phyloP scores from a whole-genome alignment of 2,888 invertebrate species.

The Dynastes maya region DNA sequence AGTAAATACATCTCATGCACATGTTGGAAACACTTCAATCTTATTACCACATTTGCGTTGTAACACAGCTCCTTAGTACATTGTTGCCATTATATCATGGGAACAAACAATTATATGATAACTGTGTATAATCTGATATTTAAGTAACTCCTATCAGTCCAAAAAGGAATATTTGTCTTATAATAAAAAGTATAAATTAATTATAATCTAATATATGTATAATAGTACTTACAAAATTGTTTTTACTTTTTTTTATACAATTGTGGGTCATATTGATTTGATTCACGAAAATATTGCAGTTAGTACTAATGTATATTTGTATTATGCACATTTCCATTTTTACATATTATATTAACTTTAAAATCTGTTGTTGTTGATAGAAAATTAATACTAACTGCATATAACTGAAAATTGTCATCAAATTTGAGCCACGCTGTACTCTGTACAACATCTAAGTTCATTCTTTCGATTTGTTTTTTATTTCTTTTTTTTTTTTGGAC shows the following conservation, averaged over 20 bases:
- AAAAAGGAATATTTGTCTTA: slow-evolving; percentile 57
- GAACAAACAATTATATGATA: slow-evolving; percentile 61
- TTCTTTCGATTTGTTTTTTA: slow-evolving; percentile 50
- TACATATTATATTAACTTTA: no score
- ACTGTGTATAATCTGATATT: slow-evolving; percentile 62
- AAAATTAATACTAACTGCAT: slow-evolving; percentile 25
- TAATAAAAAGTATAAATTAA: slow-evolving; percentile 45
- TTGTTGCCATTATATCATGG: background rate
- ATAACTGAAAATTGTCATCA: slow-evolving; percentile 13
- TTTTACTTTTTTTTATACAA: slow-evolving; percentile 21
- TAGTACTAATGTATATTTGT: slow-evolving; percentile 1
- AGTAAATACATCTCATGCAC: background rate
- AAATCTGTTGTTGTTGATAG: no score
- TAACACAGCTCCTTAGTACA: background rate
- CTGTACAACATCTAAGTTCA: slow-evolving; percentile 24
- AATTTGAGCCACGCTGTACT: slow-evolving; percentile 33
- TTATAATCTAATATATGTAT: slow-evolving; percentile 39
- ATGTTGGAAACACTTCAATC: background rate
- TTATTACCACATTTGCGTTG: background rate
- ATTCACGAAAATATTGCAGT: slow-evolving; percentile 26
- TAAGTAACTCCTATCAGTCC: slow-evolving; percentile 62
- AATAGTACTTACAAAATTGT: slow-evolving; percentile 36
- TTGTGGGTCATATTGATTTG: slow-evolving; percentile 37
- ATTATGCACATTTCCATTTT: background rate
- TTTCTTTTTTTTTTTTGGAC: slow-evolving; percentile 54